phyloP scores from a whole-genome alignment of 2,888 invertebrate species.

The Dicyrtoma fusca region DNA sequence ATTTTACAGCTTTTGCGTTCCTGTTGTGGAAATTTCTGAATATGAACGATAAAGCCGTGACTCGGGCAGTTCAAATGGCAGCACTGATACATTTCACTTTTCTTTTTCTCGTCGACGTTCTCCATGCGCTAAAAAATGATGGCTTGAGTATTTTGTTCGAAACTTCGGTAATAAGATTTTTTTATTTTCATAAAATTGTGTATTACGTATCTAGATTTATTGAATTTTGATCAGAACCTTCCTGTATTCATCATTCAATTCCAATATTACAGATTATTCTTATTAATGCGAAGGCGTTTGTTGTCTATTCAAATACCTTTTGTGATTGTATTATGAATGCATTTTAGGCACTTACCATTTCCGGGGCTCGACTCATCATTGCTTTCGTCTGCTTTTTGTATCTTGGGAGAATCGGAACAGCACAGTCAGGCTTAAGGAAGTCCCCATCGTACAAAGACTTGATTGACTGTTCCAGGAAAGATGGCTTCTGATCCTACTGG shows the following conservation, averaged over 20 bases:
- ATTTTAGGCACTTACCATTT: constrained; percentile 46
- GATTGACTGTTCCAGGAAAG: constrained; percentile 3
- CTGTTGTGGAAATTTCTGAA: constrained; percentile 52
- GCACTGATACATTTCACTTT: constrained; percentile 48
- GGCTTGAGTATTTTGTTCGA: constrained; percentile 47
- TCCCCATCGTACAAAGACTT: constrained; percentile 41
- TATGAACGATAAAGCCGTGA: constrained; percentile 53
- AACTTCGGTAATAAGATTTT: constrained; percentile 41
- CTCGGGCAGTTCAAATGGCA: constrained; percentile 46
- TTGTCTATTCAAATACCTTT: too few species aligned
- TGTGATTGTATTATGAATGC: not conserved
- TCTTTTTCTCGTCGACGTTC: constrained; percentile 47
- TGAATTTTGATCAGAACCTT: too few species aligned
- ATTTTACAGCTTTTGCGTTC: constrained; percentile 46
- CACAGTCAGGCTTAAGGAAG: constrained; percentile 46
- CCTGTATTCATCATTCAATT: too few species aligned
- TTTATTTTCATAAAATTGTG: too few species aligned
- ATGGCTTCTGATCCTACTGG: constrained; percentile 8
- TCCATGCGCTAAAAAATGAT: constrained; percentile 41
- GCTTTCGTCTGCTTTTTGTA: constrained; percentile 48
- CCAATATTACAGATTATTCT: too few species aligned
- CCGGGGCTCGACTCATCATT: constrained; percentile 46
- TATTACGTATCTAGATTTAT: too few species aligned
- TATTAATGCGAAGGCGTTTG: too few species aligned
- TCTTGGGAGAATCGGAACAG: constrained; percentile 49